Base-by-base conservation (phyloP, 2,113 vertebrate species). In the Colaptes auratus region DNA sequence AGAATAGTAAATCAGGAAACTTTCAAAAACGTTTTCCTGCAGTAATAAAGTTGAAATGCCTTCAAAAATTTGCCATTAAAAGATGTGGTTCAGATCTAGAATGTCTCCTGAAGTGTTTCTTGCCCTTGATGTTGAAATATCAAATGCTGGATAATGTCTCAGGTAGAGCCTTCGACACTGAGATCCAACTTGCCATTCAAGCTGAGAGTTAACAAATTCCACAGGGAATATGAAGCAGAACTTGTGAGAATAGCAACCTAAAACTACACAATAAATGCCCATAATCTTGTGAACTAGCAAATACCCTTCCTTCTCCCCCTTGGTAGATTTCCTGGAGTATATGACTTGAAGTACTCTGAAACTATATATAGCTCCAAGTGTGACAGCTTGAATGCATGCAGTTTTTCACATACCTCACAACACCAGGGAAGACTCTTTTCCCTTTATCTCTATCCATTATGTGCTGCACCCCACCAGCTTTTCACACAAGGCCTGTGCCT, bases 1-100 rank as follows among this genome's bases (percentile, higher is more conserved):
- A 96, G 92, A 95, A 94, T 79, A 80, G 67, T 87, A 92, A 94
- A 95, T 92, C 74, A 93, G 56, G 56, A 92, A 90, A 95, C 33
- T 92, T 96, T 77, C 74, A 83, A 94, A 91, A 86, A 74, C 31
- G 44, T 89, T 94, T 92, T 90, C 56, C 74, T 15, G 52, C 71
- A 91, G 78, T 80, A 89, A 90, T 70, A 85, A 86, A 89, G 35
- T 50, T 33, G 69, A 95, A 96, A 93, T 66, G 46, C n/a, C 66
- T 89, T 92, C 63, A 83, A 56, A 90, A 91, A 50, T 6, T 28
- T 80, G 25, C 56, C 73, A 44, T 33, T 75, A 55, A 79, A 86
- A 75, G 75, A 82, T 27, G 56, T 20, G 6, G 27, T 46, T 90
- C 46, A 83, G 70, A 78, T 70, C 44, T 33, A 46, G 52, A 84